Percentiles rank a stretch among this genome's conserved stretches.
phyloP scores from a whole-genome alignment of 2,888 invertebrate species.

The Eutolmus rufibarbis region DNA sequence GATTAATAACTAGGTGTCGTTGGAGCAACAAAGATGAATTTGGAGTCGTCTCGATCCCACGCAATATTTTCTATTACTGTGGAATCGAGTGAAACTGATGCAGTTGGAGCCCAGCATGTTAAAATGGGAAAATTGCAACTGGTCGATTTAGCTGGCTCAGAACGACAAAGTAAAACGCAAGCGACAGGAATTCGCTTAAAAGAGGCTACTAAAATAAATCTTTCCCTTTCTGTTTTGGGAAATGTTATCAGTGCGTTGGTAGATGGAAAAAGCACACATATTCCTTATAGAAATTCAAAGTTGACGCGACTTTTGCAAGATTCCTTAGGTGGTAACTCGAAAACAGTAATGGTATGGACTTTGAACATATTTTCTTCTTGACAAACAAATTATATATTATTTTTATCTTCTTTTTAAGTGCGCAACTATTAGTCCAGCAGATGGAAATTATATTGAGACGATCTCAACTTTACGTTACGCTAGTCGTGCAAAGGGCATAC shows the following conservation, averaged over 20 bases:
- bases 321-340: slow-evolving; percentile 95
- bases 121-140: slow-evolving; percentile 96
- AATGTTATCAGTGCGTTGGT: slow-evolving; percentile 98
- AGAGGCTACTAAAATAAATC: slow-evolving; percentile 97
- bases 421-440: slow-evolving; percentile 96
- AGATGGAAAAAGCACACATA: slow-evolving; percentile 95
- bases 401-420: slow-evolving; percentile 67
- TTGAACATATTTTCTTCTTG: not conserved
- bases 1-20: slow-evolving; percentile 67
- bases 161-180: slow-evolving; percentile 96
- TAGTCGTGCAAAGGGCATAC: slow-evolving; percentile 96
- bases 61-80: slow-evolving; percentile 98
- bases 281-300: slow-evolving; percentile 98
- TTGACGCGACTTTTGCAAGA: slow-evolving; percentile 93
- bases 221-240: slow-evolving; percentile 94
- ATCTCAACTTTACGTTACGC: slow-evolving; percentile 96
- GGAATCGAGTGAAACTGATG: slow-evolving; percentile 87
- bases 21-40: slow-evolving; percentile 97
- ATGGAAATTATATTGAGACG: slow-evolving; percentile 95
- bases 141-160: slow-evolving; percentile 97
- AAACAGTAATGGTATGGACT: slow-evolving; percentile 83
- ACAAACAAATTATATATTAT: not conserved
- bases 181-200: slow-evolving; percentile 91
- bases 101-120: slow-evolving; percentile 85
- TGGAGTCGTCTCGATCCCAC: slow-evolving; percentile 94